Percentiles rank a stretch among this genome's conserved stretches.
phyloP scores from a whole-genome alignment of 2,888 invertebrate genomes.

The Erebia palarica region DNA sequence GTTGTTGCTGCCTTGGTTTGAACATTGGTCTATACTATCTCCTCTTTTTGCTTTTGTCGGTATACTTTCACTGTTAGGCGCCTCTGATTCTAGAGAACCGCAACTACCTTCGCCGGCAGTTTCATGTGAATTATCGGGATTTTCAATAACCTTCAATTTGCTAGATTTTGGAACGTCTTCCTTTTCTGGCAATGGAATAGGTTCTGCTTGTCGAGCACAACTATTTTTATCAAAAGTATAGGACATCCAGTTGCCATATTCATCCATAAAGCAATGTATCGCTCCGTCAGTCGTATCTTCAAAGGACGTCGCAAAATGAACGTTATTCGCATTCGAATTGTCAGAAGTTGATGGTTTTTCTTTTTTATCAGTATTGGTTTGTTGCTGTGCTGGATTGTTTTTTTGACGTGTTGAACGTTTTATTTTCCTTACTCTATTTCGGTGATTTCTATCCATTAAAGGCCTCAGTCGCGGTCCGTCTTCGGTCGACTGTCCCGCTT shows the following conservation, averaged over 20 bases:
- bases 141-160: conserved; percentile 62
- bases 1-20: conserved; percentile 79
- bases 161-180: conserved; percentile 58
- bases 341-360: conserved; percentile 58
- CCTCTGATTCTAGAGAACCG: conserved; percentile 75
- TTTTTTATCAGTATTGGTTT: conserved; percentile 61
- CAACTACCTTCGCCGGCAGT: conserved; percentile 76
- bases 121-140: conserved; percentile 67
- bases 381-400: conserved; percentile 64
- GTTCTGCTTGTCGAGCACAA: conserved; percentile 76
- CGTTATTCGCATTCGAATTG: conserved; percentile 59
- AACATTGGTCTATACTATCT: conserved; percentile 74
- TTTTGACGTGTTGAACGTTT: conserved; percentile 81
- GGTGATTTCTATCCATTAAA: conserved; percentile 76
- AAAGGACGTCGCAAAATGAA: conserved; percentile 89
- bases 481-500: conserved; percentile 57
- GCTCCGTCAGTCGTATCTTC: conserved; percentile 93
- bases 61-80: conserved; percentile 66
- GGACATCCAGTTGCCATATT: conserved; percentile 93
- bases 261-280: conserved; percentile 93
- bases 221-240: conserved; percentile 91
- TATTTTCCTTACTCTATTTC: conserved; percentile 79
- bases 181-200: conserved; percentile 64
- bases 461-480: conserved; percentile 68
- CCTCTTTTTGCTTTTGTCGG: conserved; percentile 62